phyloP scores from a whole-genome alignment of 2,888 invertebrate species.

The Argyra leucocephala region DNA sequence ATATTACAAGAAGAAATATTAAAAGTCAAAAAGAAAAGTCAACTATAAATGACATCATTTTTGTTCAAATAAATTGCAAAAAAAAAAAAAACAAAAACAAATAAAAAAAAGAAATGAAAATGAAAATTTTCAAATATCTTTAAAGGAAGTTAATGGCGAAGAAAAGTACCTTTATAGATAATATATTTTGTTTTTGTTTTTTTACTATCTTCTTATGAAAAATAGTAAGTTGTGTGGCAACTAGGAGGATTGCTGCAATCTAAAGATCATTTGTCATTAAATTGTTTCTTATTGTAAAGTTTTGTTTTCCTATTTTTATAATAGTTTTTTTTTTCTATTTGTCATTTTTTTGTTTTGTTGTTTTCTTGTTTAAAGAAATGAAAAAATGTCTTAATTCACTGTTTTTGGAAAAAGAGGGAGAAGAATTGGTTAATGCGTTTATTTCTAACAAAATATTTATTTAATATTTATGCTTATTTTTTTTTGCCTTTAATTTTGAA shows the following conservation, averaged over 20 bases:
- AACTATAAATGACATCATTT: neutral
- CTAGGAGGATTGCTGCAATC: constrained; percentile 1
- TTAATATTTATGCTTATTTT: neutral
- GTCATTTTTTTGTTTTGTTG: too few species aligned
- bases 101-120: too few species aligned
- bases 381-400: constrained; percentile 6
- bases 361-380: neutral
- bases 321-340: too few species aligned
- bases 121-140: constrained; percentile 1
- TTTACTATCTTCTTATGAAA: neutral
- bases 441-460: neutral
- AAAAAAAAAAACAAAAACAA: neutral
- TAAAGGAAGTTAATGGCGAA: neutral
- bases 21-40: neutral
- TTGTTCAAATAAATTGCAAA: constrained; percentile 1
- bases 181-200: neutral
- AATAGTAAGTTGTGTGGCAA: constrained; percentile 6
- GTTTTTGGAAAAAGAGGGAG: neutral
- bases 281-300: neutral
- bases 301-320: neutral
- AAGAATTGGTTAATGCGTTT: neutral
- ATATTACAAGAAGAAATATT: constrained; percentile 3
- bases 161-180: neutral
- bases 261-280: constrained; percentile 6
- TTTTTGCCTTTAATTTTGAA: neutral